A percentile compares a stretch with the other conserved stretches of the same genome.
Conservation (phyloP, 2,113 vertebrate species). For the Condylura cristata region DNA sequence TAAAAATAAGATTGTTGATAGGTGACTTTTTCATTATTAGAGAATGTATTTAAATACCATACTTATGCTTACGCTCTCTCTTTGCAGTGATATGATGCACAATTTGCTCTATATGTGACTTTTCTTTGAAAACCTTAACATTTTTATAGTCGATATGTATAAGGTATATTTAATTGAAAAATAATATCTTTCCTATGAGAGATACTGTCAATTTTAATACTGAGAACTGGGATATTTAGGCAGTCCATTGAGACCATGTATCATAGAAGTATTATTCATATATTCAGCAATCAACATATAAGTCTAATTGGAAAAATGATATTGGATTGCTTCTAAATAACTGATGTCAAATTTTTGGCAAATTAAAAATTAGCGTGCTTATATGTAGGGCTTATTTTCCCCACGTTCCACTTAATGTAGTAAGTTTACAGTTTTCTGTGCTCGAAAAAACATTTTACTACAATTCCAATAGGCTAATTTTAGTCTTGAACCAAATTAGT, state of each 20-base stretch:
- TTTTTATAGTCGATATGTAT: background rate
- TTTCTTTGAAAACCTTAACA: background rate
- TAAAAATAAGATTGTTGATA: constrained; percentile 15
- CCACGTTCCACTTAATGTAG: background rate
- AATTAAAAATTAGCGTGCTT: background rate
- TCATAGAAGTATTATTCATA: background rate
- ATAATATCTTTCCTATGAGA: background rate
- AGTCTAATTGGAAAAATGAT: background rate
- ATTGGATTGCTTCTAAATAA: background rate
- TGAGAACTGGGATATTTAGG: background rate
- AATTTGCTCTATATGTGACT: background rate
- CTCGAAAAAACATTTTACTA: constrained; percentile 22
- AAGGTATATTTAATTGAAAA: constrained; percentile 36
- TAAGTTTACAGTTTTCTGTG: background rate
- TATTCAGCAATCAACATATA: background rate
- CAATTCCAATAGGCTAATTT: constrained; percentile 6
- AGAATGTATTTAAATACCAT: background rate
- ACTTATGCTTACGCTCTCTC: background rate
- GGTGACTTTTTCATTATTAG: background rate
- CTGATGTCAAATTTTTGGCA: background rate
- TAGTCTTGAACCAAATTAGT: constrained; percentile 11
- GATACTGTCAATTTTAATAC: constrained; percentile 24
- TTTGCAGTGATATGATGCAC: background rate
- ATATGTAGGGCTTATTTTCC: background rate
- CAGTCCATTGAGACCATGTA: background rate